Evolutionary conservation across 2,797 vertebrate species (phyloP).

Genomic region (Parambassis ranga): DNA sequence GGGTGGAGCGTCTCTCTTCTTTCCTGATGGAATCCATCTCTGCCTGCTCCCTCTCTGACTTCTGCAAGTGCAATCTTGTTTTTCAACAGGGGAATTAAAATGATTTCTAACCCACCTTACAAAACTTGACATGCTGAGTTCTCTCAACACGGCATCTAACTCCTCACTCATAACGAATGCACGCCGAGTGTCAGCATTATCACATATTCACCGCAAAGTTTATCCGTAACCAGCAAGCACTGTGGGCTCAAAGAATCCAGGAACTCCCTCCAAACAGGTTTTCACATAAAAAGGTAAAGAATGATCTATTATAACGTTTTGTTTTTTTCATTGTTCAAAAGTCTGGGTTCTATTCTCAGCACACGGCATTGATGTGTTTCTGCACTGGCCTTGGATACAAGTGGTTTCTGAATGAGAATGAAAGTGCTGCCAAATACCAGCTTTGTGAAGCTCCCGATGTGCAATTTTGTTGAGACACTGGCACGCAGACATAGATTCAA

Average conservation of each 20-base stretch:
- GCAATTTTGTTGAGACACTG: conserved; percentile 39
- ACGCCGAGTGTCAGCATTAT: background rate
- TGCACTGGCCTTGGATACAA: conserved; percentile 30
- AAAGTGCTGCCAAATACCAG: conserved; percentile 23
- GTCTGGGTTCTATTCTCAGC: conserved; percentile 17
- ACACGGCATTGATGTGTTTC: conserved; percentile 1
- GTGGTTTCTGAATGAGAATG: conserved; percentile 40
- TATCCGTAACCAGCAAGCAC: background rate
- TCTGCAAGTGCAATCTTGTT: conserved; percentile 18
- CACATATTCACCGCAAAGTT: background rate
- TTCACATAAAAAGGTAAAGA: background rate
- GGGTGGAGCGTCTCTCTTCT: conserved; percentile 1
- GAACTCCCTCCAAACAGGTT: background rate
- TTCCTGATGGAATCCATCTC: conserved; percentile 29
- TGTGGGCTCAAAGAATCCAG: background rate
- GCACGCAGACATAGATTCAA: conserved; percentile 27
- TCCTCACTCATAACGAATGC: background rate
- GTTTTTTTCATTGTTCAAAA: conserved; percentile 6
- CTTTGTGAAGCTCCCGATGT: conserved; percentile 28
- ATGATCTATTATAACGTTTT: background rate
- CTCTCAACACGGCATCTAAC: no score
- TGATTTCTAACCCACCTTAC: conserved; percentile 11
- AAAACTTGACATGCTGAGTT: conserved; percentile 16
- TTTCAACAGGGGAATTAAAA: conserved; percentile 11
- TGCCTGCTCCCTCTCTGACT: background rate